phyloP scores from a whole-genome alignment of 2,888 invertebrate species.

The Drosophila ochracea region DNA sequence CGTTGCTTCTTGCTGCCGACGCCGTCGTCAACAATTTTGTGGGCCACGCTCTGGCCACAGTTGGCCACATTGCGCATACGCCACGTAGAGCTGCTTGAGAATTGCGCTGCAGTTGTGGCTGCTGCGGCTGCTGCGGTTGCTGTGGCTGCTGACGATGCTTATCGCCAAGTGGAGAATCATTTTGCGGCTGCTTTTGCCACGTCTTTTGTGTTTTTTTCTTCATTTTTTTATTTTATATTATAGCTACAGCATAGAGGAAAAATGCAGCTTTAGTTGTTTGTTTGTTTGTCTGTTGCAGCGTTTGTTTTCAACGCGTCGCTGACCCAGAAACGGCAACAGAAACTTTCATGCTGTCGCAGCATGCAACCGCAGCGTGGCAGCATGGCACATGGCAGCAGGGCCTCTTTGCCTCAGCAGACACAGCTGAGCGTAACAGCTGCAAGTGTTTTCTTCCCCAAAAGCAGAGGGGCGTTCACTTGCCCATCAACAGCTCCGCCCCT shows the following conservation, averaged over 20 bases:
- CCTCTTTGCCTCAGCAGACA: background rate
- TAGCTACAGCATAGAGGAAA: constrained; percentile 33
- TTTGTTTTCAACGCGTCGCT: constrained; percentile 76
- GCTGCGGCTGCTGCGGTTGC: constrained; percentile 27
- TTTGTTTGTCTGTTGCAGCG: constrained; percentile 26
- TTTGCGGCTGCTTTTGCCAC: constrained; percentile 57
- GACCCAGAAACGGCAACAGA: constrained; percentile 75
- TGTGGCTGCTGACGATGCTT: constrained; percentile 44
- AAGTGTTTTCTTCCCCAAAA: constrained; percentile 66
- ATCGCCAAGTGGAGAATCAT: constrained; percentile 70
- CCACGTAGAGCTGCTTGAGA: constrained; percentile 52
- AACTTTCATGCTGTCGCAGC: constrained; percentile 69
- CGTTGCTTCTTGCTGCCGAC: constrained; percentile 13
- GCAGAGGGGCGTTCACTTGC: constrained; percentile 14
- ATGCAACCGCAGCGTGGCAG: constrained; percentile 53
- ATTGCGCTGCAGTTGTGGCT: constrained; percentile 7
- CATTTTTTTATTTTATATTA: background rate
- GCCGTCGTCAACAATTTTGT: constrained; percentile 31
- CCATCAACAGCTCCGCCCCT: constrained; percentile 14
- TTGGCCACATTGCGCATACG: constrained; percentile 73
- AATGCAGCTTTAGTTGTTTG: constrained; percentile 44
- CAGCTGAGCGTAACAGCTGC: constrained; percentile 62
- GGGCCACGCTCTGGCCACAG: constrained; percentile 40
- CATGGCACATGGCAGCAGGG: background rate
- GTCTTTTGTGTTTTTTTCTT: constrained; percentile 43